Base-by-base conservation (phyloP, 2,888 invertebrate genomes). In the Mamestra brassicae region DNA sequence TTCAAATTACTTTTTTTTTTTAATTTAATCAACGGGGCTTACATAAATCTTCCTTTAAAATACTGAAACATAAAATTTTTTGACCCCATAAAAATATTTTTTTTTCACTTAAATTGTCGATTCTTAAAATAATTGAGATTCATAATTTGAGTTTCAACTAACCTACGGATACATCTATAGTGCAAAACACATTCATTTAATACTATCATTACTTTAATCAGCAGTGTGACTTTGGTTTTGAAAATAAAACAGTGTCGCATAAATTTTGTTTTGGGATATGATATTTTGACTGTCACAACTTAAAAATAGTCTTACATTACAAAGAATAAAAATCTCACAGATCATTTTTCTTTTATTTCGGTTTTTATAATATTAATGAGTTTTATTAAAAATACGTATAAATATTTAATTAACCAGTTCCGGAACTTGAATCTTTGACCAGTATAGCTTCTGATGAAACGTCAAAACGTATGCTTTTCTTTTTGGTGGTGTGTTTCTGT, bases 381-480 rank as follows among this genome's bases (percentile, higher is more conserved):
- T 74, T 85, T 74, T 66, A 73, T 80, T 76, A 85, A 76, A 81
- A 81, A 83, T 83, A 80, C 54, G 71, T 84, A 78, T 80, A 79
- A 80, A 71, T 78, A 63, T 85, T 82, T 72, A 81, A 76, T 89
- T 92, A 93, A 73, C 87, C 90, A 63, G 92, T 92, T 58, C 92
- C 93, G 10, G 92, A 89, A 85, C 89, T 91, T 34, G 93, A 88
- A 63, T 95, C 95, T 90, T 95, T 95, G 36, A 90, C 78, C 65
- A 91, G 67, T 36, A 94, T 83, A 36, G 95, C 94, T 89, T 96
- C 96, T 36, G 96, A 91, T 10, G 95, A 95, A 65, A 94, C 95
- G 84, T 96, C 96, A 86, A 96, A 96, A n/a, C 94, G 92, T 89
- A 96, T 94, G 81, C 90, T 93, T 95, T 95, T 95, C 94, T 95